Evolutionary conservation across 2,113 vertebrate species (phyloP).

Genomic region (Cyprinodon variegatus): DNA sequence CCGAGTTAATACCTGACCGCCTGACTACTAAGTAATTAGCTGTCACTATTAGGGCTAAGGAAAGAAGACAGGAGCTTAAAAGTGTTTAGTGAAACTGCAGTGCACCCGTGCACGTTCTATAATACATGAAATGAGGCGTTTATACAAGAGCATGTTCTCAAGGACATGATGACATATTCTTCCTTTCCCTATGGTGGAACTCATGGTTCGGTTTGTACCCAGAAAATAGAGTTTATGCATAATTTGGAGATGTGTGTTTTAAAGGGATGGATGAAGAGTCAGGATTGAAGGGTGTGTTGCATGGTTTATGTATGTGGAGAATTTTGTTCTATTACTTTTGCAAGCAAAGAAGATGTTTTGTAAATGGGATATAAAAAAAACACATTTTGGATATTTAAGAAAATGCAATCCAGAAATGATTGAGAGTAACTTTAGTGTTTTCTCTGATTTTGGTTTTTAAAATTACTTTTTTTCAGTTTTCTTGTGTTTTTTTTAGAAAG

Average conservation of each 20-base stretch:
- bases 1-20: neutral
- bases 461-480: no score
- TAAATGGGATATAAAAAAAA: no score
- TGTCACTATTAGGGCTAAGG: neutral
- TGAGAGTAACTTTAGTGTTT: no score
- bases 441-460: no score
- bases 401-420: no score
- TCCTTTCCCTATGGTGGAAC: neutral
- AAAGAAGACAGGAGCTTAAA: neutral
- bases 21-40: neutral
- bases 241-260: neutral
- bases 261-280: neutral
- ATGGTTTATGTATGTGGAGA: neutral
- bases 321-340: no score
- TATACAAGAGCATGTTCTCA: neutral
- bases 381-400: no score
- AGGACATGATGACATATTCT: neutral
- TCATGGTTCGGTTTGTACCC: conserved; percentile 14
- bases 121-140: neutral
- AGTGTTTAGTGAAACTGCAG: neutral
- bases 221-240: neutral
- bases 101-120: neutral
- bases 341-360: no score
- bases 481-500: no score
- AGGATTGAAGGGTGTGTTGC: neutral